phyloP scores from a whole-genome alignment of 2,113 vertebrate species.

The Ciconia stormi region DNA sequence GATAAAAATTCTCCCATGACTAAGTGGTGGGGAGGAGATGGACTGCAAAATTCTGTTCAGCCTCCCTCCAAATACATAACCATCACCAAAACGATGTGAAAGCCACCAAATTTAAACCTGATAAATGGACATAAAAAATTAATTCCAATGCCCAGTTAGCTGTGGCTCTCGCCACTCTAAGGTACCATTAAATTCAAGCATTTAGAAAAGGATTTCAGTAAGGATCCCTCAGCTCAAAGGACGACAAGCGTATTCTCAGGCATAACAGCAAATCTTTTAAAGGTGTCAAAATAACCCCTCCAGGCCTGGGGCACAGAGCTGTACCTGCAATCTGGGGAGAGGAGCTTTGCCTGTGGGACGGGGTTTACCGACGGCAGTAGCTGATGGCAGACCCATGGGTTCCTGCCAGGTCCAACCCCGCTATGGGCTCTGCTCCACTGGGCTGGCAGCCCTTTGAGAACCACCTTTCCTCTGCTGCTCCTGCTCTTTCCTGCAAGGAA shows the following conservation, averaged over 20 bases:
- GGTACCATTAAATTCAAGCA: not conserved
- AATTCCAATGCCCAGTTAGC: not conserved
- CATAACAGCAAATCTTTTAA: not conserved
- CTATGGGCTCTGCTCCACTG: not conserved
- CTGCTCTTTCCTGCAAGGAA: not conserved
- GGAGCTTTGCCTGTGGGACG: not conserved
- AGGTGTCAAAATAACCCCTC: not conserved
- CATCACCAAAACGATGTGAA: not conserved
- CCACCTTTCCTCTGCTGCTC: not conserved
- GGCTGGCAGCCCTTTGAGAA: not conserved
- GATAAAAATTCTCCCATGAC: not conserved
- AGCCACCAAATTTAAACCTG: not conserved
- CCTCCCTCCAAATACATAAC: not conserved
- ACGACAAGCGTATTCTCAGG: accelerated
- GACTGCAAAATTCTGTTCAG: not conserved
- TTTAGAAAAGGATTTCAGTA: not conserved
- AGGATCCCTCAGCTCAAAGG: not conserved
- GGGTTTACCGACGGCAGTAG: not conserved
- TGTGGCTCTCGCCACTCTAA: not conserved
- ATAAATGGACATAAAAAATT: not conserved
- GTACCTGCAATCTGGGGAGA: too few relatives aligned
- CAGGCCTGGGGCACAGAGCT: not conserved
- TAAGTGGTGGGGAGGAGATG: not conserved
- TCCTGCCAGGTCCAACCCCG: not conserved
- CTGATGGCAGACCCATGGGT: not conserved